Evolutionary conservation across 1,140 invertebrate species (phyloP), one percentile per base, ranked within the genome.

Genomic region (Zaprionus tsacasi): DNA sequence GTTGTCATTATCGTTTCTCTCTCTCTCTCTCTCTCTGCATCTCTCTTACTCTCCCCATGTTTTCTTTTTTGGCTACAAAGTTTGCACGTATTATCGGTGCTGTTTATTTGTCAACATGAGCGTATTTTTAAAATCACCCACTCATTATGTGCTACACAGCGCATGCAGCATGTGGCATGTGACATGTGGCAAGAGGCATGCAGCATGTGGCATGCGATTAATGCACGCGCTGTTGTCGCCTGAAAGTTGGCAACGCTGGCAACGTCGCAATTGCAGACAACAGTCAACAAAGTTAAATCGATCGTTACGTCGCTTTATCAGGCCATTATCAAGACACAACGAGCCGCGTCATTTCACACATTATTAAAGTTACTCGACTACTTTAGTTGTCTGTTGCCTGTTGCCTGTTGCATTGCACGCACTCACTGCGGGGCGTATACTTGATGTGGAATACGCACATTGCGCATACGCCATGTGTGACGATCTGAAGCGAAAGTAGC

Each of bases 41-140:
- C 15, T 58, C 38, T 35, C 13, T 69, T 69, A 55, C n/a, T 2
- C 65, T 71, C 67, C 63, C 61, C 64, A 57, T 36, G 70, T 72
- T 66, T 71, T 75, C 21, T 61, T 61, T 56, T 55, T 63, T 57
- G 3, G 3, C 13, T 10, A 45, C 54, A 82, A 81, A 86, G 79
- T 76, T 86, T 77, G 78, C 82, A 82, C 82, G 82, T 89, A 78
- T 87, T 87, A 87, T 87, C 72, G 68, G 63, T 54, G 64, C 59
- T 83, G 80, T 87, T 88, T 87, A 88, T 87, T 88, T 87, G 83
- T 77, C 83, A 79, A 78, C 77, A 88, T 58, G 55, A 58, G 30
- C 33, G 50, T 61, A 64, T 58, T 81, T 85, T 81, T 75, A 77
- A 71, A 52, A 60, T 70, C 66, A 76, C 40, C 40, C 77, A 73